A percentile compares a stretch with the other conserved stretches of the same genome.
Evolutionary conservation across 2,888 invertebrate genomes (phyloP).

Genomic region (Epinotia demarniana): DNA sequence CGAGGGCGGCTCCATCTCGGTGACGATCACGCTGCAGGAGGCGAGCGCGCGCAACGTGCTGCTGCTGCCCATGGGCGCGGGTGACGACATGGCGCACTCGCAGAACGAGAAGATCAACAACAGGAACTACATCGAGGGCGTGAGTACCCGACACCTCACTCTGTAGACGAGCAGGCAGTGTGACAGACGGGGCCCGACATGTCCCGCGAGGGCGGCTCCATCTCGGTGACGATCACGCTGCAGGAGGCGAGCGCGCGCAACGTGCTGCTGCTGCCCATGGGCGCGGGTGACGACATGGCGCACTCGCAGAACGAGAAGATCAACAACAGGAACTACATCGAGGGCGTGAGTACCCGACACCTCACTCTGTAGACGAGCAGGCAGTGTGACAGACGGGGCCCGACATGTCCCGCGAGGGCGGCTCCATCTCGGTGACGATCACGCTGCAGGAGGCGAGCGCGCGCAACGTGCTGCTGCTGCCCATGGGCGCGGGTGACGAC

Average conservation of each 20-base stretch:
- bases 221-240: conserved; percentile 97
- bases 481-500: conserved; percentile 98
- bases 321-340: conserved; percentile 95
- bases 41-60: conserved; percentile 97
- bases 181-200: conserved; percentile 93
- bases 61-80: conserved; percentile 96
- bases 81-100: conserved; percentile 99
- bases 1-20: conserved; percentile 99
- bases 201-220: conserved; percentile 98
- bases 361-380: too few species aligned
- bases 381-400: conserved; percentile 91
- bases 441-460: conserved; percentile 96
- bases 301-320: conserved; percentile 99
- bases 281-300: conserved; percentile 98
- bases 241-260: conserved; percentile 96
- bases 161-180: too few species aligned
- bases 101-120: conserved; percentile 99
- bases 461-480: conserved; percentile 96
- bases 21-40: conserved; percentile 96
- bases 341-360: conserved; percentile 89
- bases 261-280: conserved; percentile 97
- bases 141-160: conserved; percentile 74
- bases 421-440: conserved; percentile 98
- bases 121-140: conserved; percentile 97
- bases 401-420: conserved; percentile 98